A percentile compares a stretch with the other conserved stretches of the same genome.
Conservation (phyloP, 2,888 invertebrate species). For the Bursaphelenchus okinawaensis region DNA sequence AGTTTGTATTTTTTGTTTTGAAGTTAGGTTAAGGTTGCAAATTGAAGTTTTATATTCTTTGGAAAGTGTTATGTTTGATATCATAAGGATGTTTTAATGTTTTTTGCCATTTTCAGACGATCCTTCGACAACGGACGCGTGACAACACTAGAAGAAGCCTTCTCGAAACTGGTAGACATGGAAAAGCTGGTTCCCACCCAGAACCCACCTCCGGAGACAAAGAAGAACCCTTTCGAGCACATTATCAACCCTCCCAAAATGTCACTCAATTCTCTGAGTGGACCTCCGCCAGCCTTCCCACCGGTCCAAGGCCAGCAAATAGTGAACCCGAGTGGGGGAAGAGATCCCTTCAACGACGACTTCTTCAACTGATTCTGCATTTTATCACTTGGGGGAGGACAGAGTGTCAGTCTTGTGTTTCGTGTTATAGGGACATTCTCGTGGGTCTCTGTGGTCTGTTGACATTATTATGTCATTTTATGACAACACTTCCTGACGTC, state of each 20-base stretch:
- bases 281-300: conserved; percentile 13
- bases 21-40: neutral
- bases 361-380: conserved; percentile 34
- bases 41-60: neutral
- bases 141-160: conserved; percentile 52
- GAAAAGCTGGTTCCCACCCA: conserved; percentile 41
- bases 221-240: conserved; percentile 55
- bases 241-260: conserved; percentile 55
- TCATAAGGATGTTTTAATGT: neutral
- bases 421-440: too few relatives aligned
- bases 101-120: too few relatives aligned
- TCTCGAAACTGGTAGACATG: conserved; percentile 56
- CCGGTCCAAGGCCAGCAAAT: neutral
- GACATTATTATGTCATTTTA: too few relatives aligned
- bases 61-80: too few relatives aligned
- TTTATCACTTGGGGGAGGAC: too few relatives aligned
- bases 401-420: too few relatives aligned
- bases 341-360: conserved; percentile 32
- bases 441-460: too few relatives aligned
- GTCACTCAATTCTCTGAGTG: conserved; percentile 30
- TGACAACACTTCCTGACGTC: too few relatives aligned
- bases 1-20: neutral
- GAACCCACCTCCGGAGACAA: conserved; percentile 32
- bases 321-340: conserved; percentile 15
- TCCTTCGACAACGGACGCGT: conserved; percentile 25